phyloP scores from a whole-genome alignment of 2,888 invertebrate species.

The Sinhomidia bicolor region DNA sequence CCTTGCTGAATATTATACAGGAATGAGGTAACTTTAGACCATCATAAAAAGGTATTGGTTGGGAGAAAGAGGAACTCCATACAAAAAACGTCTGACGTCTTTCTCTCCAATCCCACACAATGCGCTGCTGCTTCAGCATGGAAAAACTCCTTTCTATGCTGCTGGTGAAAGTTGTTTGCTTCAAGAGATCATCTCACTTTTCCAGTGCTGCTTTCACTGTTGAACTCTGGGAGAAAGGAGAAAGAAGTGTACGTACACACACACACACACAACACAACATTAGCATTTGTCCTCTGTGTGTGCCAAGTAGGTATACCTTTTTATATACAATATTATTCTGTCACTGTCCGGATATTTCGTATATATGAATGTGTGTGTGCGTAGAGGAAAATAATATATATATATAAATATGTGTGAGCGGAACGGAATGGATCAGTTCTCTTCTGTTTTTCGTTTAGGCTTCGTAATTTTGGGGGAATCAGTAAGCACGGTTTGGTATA shows the following conservation, averaged over 20 bases:
- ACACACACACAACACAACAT: no score
- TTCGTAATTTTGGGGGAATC: no score
- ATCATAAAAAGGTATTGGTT: slow-evolving; percentile 5
- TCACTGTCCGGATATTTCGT: no score
- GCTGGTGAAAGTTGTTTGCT: slow-evolving; percentile 57
- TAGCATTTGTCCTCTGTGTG: no score
- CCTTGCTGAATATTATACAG: not conserved
- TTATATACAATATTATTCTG: no score
- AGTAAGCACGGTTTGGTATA: not conserved
- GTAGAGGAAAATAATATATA: not conserved
- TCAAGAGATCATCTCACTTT: slow-evolving; percentile 21
- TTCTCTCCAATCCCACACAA: slow-evolving; percentile 19
- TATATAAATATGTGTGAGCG: no score
- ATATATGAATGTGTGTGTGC: not conserved
- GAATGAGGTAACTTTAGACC: slow-evolving; percentile 12
- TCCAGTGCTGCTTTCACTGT: not conserved
- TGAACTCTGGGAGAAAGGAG: not conserved
- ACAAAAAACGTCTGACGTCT: slow-evolving; percentile 64
- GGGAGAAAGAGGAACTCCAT: not conserved
- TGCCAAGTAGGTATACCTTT: no score
- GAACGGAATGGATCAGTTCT: not conserved
- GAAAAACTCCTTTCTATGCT: slow-evolving; percentile 46
- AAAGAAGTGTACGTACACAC: no score
- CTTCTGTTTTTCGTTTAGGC: not conserved
- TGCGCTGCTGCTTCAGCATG: not conserved